Evolutionary conservation across 2,888 invertebrate species (phyloP).

Genomic region (Sesamia inferens): DNA sequence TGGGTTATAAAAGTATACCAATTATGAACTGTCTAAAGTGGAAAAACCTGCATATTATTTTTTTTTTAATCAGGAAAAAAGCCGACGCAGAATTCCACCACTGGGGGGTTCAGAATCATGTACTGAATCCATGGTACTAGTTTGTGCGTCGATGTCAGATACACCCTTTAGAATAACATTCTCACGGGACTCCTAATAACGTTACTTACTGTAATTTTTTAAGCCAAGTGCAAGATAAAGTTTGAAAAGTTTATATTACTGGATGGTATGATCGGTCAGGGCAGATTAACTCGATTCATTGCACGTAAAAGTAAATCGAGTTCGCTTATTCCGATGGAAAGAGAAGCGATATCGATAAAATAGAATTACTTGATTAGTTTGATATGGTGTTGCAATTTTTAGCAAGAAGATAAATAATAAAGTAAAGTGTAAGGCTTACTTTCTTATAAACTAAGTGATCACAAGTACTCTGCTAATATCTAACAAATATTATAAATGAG

Average conservation of each 20-base stretch:
- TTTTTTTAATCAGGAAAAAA: too few species aligned
- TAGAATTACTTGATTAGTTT: slow-evolving; percentile 13
- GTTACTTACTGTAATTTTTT: slow-evolving; percentile 14
- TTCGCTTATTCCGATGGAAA: slow-evolving; percentile 37
- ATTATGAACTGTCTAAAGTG: too few species aligned
- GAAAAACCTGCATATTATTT: too few species aligned
- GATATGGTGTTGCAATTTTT: not conserved
- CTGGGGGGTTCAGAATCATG: too few species aligned
- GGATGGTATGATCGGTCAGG: slow-evolving; percentile 28
- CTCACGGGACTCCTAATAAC: slow-evolving; percentile 2
- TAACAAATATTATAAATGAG: too few species aligned
- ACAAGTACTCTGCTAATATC: not conserved
- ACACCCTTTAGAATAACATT: not conserved
- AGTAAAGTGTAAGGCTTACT: not conserved
- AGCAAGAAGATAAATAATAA: slow-evolving; percentile 7
- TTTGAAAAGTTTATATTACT: slow-evolving; percentile 55
- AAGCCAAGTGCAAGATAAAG: slow-evolving; percentile 30
- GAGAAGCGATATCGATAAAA: slow-evolving; percentile 29
- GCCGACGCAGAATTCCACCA: too few species aligned
- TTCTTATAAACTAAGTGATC: not conserved
- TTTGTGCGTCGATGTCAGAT: too few species aligned
- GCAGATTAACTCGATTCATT: slow-evolving; percentile 52
- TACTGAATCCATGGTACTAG: too few species aligned
- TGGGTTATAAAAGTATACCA: too few species aligned
- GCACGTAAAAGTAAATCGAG: slow-evolving; percentile 46